Evolutionary conservation across 2,797 vertebrate genomes (phyloP).

Genomic region (Chromobotia macracanthus): DNA sequence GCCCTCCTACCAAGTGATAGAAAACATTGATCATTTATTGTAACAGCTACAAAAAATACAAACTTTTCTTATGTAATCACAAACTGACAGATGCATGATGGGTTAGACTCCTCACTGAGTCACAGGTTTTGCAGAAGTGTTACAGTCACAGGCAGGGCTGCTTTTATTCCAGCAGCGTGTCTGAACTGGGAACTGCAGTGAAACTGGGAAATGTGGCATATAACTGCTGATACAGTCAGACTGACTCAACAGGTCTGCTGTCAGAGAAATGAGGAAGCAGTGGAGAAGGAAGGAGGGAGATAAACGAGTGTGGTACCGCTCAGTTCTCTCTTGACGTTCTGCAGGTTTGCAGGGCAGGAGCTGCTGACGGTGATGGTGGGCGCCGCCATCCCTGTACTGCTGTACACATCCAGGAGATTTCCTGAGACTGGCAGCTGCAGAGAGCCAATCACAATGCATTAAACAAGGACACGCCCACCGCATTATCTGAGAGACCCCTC

Average conservation of each 20-base stretch:
- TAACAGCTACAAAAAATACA: too few species aligned
- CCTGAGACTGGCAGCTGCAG: constrained; percentile 81
- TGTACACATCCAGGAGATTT: constrained; percentile 82
- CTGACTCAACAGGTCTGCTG: constrained; percentile 26
- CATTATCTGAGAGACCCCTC: constrained; percentile 34
- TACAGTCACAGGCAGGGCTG: neutral
- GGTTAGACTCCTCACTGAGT: neutral
- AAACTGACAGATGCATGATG: neutral
- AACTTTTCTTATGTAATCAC: neutral
- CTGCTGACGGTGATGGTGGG: constrained; percentile 81
- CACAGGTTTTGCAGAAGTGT: constrained; percentile 25
- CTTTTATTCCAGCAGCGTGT: neutral
- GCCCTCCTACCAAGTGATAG: too few species aligned
- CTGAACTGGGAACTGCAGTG: constrained; percentile 2
- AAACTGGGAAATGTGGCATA: constrained; percentile 40
- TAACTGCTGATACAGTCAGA: constrained; percentile 23
- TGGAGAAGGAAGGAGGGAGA: constrained; percentile 9
- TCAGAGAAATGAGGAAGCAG: constrained; percentile 16
- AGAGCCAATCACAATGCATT: constrained; percentile 58
- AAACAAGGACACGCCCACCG: neutral
- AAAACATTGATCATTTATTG: too few species aligned
- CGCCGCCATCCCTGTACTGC: constrained; percentile 67
- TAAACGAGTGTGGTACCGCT: constrained; percentile 67
- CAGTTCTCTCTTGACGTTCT: constrained; percentile 80
- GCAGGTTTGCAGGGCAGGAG: constrained; percentile 85